Evolutionary conservation across 2,113 vertebrate genomes (phyloP).

Genomic region (Serilophus lunatus): DNA sequence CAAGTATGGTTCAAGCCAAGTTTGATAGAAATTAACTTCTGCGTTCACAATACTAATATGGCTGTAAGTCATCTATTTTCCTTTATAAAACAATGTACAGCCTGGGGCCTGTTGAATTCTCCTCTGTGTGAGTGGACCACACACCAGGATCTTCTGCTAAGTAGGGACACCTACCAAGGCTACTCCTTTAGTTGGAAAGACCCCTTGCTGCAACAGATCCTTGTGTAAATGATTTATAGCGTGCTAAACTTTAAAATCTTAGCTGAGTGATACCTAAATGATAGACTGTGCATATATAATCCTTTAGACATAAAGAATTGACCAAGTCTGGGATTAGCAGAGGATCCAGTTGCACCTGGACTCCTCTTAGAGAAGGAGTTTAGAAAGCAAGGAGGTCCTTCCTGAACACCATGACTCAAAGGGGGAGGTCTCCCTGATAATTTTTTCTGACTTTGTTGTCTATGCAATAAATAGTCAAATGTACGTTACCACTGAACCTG

Average conservation of each 20-base stretch:
- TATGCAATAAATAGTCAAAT: neutral
- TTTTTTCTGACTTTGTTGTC: neutral
- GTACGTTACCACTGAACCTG: neutral
- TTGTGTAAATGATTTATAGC: neutral
- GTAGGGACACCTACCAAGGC: neutral
- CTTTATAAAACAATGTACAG: neutral
- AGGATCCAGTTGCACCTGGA: neutral
- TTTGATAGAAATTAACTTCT: neutral
- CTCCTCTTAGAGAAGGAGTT: neutral
- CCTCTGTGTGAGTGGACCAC: neutral
- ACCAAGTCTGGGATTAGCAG: neutral
- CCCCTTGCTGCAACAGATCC: neutral
- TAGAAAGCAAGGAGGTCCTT: neutral
- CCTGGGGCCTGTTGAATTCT: neutral
- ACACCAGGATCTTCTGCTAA: neutral
- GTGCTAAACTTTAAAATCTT: neutral
- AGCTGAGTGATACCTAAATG: neutral
- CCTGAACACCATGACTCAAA: neutral
- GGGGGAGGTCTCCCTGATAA: neutral
- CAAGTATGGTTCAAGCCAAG: neutral
- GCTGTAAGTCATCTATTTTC: neutral
- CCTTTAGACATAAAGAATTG: neutral
- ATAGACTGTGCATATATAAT: neutral
- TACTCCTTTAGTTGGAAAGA: neutral
- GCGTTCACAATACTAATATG: neutral